Evolutionary conservation across 2,888 invertebrate genomes (phyloP).

Genomic region (Cryptops parisi): DNA sequence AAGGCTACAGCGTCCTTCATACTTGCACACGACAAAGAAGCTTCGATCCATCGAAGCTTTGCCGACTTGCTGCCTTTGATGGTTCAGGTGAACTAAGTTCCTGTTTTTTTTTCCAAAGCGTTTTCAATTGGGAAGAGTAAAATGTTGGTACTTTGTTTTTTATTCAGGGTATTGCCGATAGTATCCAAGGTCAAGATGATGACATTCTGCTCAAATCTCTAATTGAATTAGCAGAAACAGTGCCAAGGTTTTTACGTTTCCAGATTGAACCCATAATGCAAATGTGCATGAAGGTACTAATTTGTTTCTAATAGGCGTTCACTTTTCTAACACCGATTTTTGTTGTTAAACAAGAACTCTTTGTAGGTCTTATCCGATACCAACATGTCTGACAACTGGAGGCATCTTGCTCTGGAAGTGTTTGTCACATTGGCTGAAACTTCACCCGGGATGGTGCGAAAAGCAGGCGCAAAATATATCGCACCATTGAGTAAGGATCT

Average conservation of each 20-base stretch:
- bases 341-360: constrained; percentile 34
- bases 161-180: constrained; percentile 57
- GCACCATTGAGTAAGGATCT: constrained; percentile 38
- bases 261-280: constrained; percentile 75
- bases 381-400: constrained; percentile 55
- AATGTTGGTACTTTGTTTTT: no score
- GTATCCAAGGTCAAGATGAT: constrained; percentile 76
- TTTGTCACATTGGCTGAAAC: constrained; percentile 75
- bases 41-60: constrained; percentile 76
- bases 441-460: constrained; percentile 91
- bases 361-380: constrained; percentile 48
- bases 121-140: background rate
- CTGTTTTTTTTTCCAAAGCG: background rate
- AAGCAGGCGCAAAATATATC: constrained; percentile 72
- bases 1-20: constrained; percentile 54
- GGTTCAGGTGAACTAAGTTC: constrained; percentile 12
- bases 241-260: constrained; percentile 80
- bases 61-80: constrained; percentile 57
- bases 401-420: constrained; percentile 81
- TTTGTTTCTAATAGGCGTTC: background rate
- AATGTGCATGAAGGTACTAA: constrained; percentile 66
- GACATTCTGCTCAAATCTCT: constrained; percentile 70
- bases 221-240: constrained; percentile 83
- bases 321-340: background rate
- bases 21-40: constrained; percentile 82